Percentiles rank a stretch among this genome's conserved stretches.
These are phyloP conservation scores for Trigoniulus corallinus DNA, from an alignment of 1,140 invertebrate species.

Conservation along the genomic window DNA sequence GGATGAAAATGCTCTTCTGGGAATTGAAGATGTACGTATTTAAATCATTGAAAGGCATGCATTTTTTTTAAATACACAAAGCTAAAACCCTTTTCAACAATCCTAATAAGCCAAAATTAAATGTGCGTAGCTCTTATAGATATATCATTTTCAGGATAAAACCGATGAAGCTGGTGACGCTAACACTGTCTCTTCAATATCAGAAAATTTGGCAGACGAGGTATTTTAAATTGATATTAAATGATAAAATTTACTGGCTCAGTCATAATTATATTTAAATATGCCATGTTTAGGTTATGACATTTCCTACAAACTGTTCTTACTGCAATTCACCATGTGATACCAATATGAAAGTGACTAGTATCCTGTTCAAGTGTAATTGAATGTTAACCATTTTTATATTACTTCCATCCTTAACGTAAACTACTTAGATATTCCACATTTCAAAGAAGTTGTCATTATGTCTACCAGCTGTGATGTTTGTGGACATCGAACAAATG, in stretches of 20 bases:
- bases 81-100: no score
- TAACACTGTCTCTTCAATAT: no score
- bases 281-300: conserved; percentile 37
- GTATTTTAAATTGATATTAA: no score
- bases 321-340: conserved; percentile 61
- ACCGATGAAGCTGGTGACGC: no score
- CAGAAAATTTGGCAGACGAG: not conserved
- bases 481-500: conserved; percentile 81
- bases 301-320: conserved; percentile 76
- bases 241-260: not conserved
- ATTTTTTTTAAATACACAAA: no score
- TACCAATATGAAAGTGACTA: conserved; percentile 94
- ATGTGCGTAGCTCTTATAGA: no score
- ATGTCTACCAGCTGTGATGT: conserved; percentile 87
- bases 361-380: conserved; percentile 25
- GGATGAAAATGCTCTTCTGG: conserved; percentile 23
- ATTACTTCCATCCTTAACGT: conserved; percentile 4
- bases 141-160: no score
- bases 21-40: not conserved
- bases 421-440: conserved; percentile 55
- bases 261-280: not conserved
- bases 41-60: not conserved
- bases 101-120: no score
- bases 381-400: conserved; percentile 1
- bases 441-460: conserved; percentile 93